phyloP scores from a whole-genome alignment of 2,888 invertebrate genomes.

The Harpalus rufipes region DNA sequence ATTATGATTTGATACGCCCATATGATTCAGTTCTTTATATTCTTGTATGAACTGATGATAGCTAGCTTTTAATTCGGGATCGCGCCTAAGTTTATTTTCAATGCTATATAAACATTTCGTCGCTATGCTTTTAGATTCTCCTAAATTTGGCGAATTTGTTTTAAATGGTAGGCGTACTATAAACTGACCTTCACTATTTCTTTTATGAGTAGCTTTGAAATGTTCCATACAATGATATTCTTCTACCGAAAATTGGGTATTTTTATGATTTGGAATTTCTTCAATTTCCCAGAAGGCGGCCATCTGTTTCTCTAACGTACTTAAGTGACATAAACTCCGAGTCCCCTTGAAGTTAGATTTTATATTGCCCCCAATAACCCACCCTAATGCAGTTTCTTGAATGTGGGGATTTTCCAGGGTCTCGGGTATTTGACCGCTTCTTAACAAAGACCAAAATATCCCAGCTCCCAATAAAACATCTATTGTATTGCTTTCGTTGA shows the following conservation, averaged over 20 bases:
- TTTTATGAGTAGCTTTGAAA: conserved; percentile 12
- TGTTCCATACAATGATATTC: conserved; percentile 19
- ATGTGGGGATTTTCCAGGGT: conserved; percentile 6
- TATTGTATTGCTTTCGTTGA: conserved; percentile 17
- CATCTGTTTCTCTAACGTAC: conserved; percentile 30
- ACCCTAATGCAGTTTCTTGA: conserved; percentile 14
- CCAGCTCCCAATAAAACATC: conserved; percentile 22
- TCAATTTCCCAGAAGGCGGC: conserved; percentile 19
- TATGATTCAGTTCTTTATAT: conserved; percentile 10
- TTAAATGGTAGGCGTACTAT: conserved; percentile 4
- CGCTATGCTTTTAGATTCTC: conserved; percentile 25
- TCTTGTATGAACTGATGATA: conserved; percentile 5
- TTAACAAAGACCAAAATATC: conserved; percentile 36
- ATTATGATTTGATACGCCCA: no score
- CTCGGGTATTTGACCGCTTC: conserved; percentile 10
- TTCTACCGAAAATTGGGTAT: not conserved
- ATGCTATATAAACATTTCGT: not conserved
- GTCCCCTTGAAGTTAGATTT: not conserved
- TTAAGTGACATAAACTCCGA: not conserved
- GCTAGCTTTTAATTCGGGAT: not conserved
- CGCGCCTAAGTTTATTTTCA: conserved; percentile 8
- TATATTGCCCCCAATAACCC: conserved; percentile 38
- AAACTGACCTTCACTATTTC: conserved; percentile 29
- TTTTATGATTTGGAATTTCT: conserved; percentile 3
- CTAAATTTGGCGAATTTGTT: no score